These are phyloP conservation scores for Rhimphoctona megacephalus DNA, from an alignment of 2,888 invertebrate species.

Conservation along the genomic window DNA sequence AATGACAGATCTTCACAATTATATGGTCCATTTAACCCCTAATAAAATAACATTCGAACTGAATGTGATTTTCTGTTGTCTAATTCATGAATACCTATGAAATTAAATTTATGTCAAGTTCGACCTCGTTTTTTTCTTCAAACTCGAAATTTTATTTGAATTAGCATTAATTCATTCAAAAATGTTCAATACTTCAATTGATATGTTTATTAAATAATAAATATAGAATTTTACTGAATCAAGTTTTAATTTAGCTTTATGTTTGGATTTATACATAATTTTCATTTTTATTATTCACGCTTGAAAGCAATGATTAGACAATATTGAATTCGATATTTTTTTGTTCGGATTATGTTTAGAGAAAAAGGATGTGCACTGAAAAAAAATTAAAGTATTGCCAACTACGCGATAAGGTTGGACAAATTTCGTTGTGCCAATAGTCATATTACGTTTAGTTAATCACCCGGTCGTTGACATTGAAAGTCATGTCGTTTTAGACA, in stretches of 20 bases:
- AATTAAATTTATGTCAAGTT: background rate
- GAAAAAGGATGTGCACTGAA: too few relatives aligned
- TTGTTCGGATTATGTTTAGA: background rate
- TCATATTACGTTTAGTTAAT: too few relatives aligned
- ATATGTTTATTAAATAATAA: background rate
- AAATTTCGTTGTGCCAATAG: too few relatives aligned
- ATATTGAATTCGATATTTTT: background rate
- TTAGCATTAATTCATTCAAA: background rate
- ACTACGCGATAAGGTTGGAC: too few relatives aligned
- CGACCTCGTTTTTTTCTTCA: background rate
- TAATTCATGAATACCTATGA: background rate
- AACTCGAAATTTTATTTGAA: background rate
- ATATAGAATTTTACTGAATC: background rate
- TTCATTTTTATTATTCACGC: background rate
- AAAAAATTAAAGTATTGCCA: too few relatives aligned
- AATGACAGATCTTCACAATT: slow-evolving; percentile 56
- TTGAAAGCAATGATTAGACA: background rate
- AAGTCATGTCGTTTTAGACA: too few relatives aligned
- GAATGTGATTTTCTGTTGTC: background rate
- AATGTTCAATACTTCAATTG: background rate
- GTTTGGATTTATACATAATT: background rate
- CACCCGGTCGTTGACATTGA: too few relatives aligned
- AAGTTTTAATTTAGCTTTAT: background rate
- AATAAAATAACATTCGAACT: background rate
- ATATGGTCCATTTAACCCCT: slow-evolving; percentile 2